Evolutionary conservation across 2,797 vertebrate genomes (phyloP).

Genomic region (Steatocranus sp.): DNA sequence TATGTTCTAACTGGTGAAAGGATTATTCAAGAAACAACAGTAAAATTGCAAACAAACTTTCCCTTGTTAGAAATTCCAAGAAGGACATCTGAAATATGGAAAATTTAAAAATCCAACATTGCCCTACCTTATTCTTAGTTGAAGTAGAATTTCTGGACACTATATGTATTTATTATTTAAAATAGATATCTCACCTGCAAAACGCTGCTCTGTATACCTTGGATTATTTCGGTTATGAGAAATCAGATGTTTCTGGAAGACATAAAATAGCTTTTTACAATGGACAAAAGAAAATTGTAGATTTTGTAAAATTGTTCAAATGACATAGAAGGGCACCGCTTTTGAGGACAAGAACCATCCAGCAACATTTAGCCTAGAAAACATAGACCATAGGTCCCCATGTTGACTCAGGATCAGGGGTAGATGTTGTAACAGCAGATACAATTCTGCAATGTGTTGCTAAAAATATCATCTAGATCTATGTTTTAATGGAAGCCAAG

Average conservation of each 20-base stretch:
- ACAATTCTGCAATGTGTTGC: neutral
- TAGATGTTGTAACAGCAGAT: neutral
- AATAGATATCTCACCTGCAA: neutral
- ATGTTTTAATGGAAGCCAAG: neutral
- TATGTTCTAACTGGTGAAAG: neutral
- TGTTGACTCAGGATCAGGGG: neutral
- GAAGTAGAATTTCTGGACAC: neutral
- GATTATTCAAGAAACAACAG: neutral
- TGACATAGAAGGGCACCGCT: neutral
- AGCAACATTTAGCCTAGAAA: neutral
- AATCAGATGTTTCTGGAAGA: neutral
- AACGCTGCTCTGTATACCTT: neutral
- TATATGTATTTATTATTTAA: neutral
- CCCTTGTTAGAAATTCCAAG: neutral
- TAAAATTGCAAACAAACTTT: rapidly evolving
- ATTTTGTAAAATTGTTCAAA: neutral
- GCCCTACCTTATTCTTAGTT: neutral
- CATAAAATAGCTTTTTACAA: neutral
- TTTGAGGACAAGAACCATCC: neutral
- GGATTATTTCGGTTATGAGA: neutral
- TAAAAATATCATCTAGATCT: neutral
- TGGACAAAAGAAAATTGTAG: neutral
- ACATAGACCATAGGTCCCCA: neutral
- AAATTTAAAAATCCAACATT: rapidly evolving
- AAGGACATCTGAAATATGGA: neutral